Evolutionary conservation across 2,888 invertebrate species (phyloP).

Genomic region (Torymus aiolomorphi): DNA sequence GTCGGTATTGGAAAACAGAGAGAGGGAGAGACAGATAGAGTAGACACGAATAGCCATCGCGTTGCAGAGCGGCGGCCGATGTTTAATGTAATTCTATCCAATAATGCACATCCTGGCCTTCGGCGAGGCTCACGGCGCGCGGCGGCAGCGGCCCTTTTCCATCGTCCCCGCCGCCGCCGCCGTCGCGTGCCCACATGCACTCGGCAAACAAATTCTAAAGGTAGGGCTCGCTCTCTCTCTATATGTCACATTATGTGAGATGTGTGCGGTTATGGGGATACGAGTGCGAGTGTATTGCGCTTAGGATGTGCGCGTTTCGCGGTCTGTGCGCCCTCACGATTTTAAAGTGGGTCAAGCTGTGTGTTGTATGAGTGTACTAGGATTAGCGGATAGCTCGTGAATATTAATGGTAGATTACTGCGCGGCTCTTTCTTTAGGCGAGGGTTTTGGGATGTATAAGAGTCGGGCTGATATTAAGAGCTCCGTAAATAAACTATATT

Average conservation of each 20-base stretch:
- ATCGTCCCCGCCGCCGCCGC: neutral
- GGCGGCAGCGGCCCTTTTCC: neutral
- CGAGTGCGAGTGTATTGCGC: neutral
- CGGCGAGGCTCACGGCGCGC: slow-evolving; percentile 61
- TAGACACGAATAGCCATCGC: neutral
- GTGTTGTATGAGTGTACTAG: neutral
- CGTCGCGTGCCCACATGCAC: slow-evolving; percentile 48
- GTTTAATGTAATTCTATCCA: slow-evolving; percentile 75
- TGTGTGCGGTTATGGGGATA: neutral
- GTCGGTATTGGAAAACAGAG: slow-evolving; percentile 39
- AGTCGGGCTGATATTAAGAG: too few species aligned
- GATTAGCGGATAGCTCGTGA: neutral
- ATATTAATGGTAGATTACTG: too few species aligned
- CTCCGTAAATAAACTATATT: too few species aligned
- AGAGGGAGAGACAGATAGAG: slow-evolving; percentile 2
- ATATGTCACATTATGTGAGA: neutral
- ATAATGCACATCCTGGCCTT: slow-evolving; percentile 74
- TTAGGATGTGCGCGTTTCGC: neutral
- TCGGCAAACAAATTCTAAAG: slow-evolving; percentile 60
- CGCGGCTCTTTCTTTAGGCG: too few species aligned
- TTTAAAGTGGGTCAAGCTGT: slow-evolving; percentile 44
- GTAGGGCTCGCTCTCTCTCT: slow-evolving; percentile 45
- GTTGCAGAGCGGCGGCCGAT: slow-evolving; percentile 59
- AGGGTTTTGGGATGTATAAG: too few species aligned
- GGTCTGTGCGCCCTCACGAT: neutral